A percentile compares a stretch with the other conserved stretches of the same genome.
Evolutionary conservation across 2,797 vertebrate genomes (phyloP).

Genomic region (Lemur catta): DNA sequence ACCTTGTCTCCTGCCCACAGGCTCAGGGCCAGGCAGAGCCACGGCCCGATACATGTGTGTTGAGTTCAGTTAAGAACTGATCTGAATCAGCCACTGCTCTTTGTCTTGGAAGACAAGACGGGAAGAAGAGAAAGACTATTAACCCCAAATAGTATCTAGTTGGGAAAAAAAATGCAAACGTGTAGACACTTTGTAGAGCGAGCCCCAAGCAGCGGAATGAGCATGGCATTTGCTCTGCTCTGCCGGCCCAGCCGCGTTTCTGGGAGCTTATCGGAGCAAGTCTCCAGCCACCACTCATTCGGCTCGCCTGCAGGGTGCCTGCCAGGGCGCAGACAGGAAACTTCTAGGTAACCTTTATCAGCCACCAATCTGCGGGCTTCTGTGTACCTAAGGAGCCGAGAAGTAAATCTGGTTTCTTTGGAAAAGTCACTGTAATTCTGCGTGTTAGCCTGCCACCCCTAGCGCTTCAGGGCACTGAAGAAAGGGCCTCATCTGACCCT

Average conservation of each 20-base stretch:
- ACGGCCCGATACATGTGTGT: accelerated
- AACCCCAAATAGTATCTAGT: not conserved
- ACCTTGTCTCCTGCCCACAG: not conserved
- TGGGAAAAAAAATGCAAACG: not conserved
- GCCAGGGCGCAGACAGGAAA: not conserved
- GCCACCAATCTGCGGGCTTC: not conserved
- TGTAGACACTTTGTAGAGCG: not conserved
- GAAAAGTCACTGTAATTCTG: not conserved
- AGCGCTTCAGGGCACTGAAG: not conserved
- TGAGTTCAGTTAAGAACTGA: not conserved
- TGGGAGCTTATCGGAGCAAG: not conserved
- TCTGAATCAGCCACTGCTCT: not conserved
- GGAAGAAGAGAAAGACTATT: not conserved
- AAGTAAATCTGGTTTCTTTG: not conserved
- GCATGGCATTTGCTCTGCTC: not conserved
- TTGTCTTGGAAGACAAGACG: not conserved
- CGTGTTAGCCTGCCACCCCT: accelerated
- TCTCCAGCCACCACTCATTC: not conserved
- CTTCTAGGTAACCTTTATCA: too few species aligned
- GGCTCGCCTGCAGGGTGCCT: not conserved
- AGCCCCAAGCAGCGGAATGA: not conserved
- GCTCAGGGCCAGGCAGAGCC: not conserved
- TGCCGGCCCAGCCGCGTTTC: accelerated
- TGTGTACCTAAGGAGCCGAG: not conserved
- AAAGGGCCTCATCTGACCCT: not conserved